Base-by-base conservation (phyloP, 2,113 vertebrate species). In the Phylloscopus whistleri region DNA sequence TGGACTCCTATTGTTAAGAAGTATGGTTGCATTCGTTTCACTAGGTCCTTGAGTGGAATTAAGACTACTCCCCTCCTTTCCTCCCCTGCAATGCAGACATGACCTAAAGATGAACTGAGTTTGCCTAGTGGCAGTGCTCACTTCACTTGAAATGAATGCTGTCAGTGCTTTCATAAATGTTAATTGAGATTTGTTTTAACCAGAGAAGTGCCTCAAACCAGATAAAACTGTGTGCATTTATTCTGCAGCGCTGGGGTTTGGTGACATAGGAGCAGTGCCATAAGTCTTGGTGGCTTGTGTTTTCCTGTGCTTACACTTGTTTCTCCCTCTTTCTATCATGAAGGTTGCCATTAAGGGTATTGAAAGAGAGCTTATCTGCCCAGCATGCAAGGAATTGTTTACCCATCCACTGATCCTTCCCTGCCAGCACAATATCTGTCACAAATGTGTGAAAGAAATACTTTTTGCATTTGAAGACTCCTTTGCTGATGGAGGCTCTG, bases 371-470 rank as follows among this genome's bases (percentile, higher is more conserved):
- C 98, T 99, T 87, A 98, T 99, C 96, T 99, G 99, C 96, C 99
- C 99, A 11, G 98, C 99, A 62, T 99, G 99, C 96, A 99, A 99
- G 96, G 99, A 99, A 79, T 97, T 99, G 77, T 99, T 99, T 95
- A 99, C 99, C 28, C 99, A 99, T 84, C 99, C 99, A 0, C 89
- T 99, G 92, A 99, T 99, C 97, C 98, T 99, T 76, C 99, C 99
- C 37, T 99, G 99, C 95, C 99, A 99, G 96, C 99, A 99, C 95
- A 99, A 98, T 82, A 79, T 99, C 93, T 99, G 99, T 96, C 99
- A 99, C 97, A 99, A 99, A 93, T 99, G 99, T 82, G 98, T 99
- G 52, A 98, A 98, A 90, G 99, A 99, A 95, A 98, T 99, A 95
- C 98, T 99, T 91, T 97, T 99, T 51, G 98, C 98, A 53, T 92